Conservation (phyloP, 2,888 invertebrate species). For the Ganaspis brasiliensis region DNA sequence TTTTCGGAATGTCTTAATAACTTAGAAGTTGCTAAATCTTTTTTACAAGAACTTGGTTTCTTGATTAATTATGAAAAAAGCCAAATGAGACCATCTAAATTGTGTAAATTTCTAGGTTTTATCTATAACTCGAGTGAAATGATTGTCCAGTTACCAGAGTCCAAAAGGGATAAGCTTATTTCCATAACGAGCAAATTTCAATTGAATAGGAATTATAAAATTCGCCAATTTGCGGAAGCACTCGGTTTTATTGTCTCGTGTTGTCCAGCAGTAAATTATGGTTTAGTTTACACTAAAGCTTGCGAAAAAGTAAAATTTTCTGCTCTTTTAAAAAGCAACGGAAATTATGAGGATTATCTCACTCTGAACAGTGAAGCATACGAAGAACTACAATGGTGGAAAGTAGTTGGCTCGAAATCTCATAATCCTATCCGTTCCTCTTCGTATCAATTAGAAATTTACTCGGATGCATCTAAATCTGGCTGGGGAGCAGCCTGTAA, state of each 20-base stretch:
- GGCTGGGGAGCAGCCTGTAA: slow-evolving; percentile 53
- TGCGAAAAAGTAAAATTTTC: slow-evolving; percentile 50
- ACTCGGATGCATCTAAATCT: slow-evolving; percentile 55
- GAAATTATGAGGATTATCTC: slow-evolving; percentile 47
- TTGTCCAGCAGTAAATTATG: slow-evolving; percentile 51
- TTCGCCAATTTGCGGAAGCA: slow-evolving; percentile 48
- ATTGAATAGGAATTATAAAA: slow-evolving; percentile 30
- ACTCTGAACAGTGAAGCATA: not conserved
- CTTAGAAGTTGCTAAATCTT: too few relatives aligned
- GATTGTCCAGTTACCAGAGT: slow-evolving; percentile 44
- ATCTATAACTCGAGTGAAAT: slow-evolving; percentile 49
- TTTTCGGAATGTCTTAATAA: not conserved
- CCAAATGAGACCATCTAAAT: slow-evolving; percentile 30
- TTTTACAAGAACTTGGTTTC: slow-evolving; percentile 25
- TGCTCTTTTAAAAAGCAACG: slow-evolving; percentile 16
- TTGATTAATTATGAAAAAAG: slow-evolving; percentile 48
- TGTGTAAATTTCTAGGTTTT: slow-evolving; percentile 51
- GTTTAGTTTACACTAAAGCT: slow-evolving; percentile 53
- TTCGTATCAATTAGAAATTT: slow-evolving; percentile 52
- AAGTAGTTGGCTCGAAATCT: slow-evolving; percentile 10
- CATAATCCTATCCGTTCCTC: slow-evolving; percentile 33
- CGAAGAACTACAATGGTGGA: slow-evolving; percentile 52
- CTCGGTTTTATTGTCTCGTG: slow-evolving; percentile 49
- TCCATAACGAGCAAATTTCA: slow-evolving; percentile 34
- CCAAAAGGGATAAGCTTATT: slow-evolving; percentile 44